Base-by-base conservation (phyloP, 2,797 vertebrate species). In the Hyperoplus lanceolatus region DNA sequence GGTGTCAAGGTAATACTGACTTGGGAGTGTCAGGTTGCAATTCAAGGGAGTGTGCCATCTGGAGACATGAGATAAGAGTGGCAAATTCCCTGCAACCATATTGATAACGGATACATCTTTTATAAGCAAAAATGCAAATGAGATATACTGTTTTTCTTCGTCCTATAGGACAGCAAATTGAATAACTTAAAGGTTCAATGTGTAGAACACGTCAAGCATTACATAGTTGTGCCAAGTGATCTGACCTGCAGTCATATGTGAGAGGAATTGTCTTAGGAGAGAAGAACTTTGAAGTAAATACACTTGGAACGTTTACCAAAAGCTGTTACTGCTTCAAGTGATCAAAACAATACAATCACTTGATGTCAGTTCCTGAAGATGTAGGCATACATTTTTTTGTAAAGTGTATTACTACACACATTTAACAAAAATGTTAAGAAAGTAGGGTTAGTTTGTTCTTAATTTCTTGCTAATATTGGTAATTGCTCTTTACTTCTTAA, bases 321-420 rank as follows among this genome's bases (percentile, higher is more conserved):
- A 65, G 41, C 21, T 13, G 46, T 16, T 57, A 43, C 15, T 63
- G 60, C 71, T 56, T 43, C 51, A 60, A 60, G 43, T 29, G 11
- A 59, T 67, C 10, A 53, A 65, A 50, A 11, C 39, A 21, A 43
- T 36, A 29, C 38, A 29, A 45, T 46, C 3, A 12, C 45, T 18
- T 7, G 29, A 4, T 0, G 41, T 53, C 5, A 15, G 14, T 60
- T 60, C 21, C 4, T 8, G 45, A 57, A 51, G 12, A 29, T 4
- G 45, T 5, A 8, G 16, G 12, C 21, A 38, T 53, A 1, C 14
- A 29, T 5, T 51, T 15, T 53, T 9, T 38, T 45, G 0, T 45
- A 38, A 13, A 50, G 57, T 50, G 4, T 12, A 36, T 50, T 15
- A 7, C 46, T 15, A 45, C 53, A 50, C 57, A 9, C 36, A 50